These are phyloP conservation scores for Dendrocincla fuliginosa DNA, from an alignment of 2,797 vertebrate species.

Conservation along the genomic window DNA sequence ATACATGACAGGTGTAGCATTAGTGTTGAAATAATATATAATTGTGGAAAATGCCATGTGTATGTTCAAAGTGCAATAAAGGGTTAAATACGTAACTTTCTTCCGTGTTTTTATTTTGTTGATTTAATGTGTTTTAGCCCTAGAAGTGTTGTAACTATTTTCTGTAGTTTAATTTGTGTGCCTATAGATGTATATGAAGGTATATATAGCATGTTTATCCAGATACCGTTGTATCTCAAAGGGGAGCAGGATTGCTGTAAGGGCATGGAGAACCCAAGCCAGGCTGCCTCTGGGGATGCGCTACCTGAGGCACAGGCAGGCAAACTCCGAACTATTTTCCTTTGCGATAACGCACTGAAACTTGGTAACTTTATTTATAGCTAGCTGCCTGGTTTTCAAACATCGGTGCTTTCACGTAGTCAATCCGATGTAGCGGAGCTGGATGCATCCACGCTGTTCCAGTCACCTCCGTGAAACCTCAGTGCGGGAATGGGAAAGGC, in stretches of 20 bases:
- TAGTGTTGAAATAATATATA: not conserved
- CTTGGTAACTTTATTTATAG: fast-evolving
- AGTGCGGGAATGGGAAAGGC: fast-evolving
- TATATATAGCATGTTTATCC: fast-evolving
- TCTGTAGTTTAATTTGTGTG: not conserved
- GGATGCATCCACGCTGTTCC: fast-evolving
- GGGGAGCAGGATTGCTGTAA: fast-evolving
- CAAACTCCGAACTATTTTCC: no score
- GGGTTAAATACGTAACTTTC: not conserved
- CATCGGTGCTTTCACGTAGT: fast-evolving
- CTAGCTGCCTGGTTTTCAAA: not conserved
- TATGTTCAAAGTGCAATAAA: conserved; percentile 65
- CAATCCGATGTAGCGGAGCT: fast-evolving
- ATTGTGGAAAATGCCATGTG: not conserved
- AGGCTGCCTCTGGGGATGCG: fast-evolving
- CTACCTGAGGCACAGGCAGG: fast-evolving
- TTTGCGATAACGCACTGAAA: fast-evolving
- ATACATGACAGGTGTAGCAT: not conserved
- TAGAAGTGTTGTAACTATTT: fast-evolving
- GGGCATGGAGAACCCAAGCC: fast-evolving
- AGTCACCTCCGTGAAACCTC: fast-evolving
- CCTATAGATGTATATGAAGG: fast-evolving
- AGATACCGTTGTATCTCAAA: fast-evolving
- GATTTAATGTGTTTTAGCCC: not conserved
- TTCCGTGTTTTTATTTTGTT: not conserved